These are phyloP conservation scores for Chromobotia macracanthus DNA, from an alignment of 2,797 vertebrate species.

Conservation along the genomic window DNA sequence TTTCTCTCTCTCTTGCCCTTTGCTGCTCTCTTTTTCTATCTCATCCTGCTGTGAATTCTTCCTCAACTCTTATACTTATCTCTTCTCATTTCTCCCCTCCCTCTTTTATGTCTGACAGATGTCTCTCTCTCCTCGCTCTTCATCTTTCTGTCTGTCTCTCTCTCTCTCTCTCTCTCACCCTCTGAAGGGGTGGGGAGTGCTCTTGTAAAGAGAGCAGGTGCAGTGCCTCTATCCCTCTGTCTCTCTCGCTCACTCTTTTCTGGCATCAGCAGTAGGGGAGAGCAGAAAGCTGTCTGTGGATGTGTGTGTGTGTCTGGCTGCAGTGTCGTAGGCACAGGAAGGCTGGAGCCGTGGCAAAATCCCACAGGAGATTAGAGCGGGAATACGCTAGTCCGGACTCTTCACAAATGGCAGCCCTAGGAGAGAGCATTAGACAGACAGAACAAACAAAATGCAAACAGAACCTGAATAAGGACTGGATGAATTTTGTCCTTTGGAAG, in stretches of 20 bases:
- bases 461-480: slow-evolving; percentile 29
- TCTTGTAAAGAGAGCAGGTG: slow-evolving; percentile 48
- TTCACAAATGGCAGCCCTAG: slow-evolving; percentile 34
- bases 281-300: slow-evolving; percentile 34
- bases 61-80: slow-evolving; percentile 43
- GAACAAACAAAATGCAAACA: slow-evolving; percentile 33
- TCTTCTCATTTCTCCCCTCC: slow-evolving; percentile 7
- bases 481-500: slow-evolving; percentile 30
- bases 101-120: not conserved
- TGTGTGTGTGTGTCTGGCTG: slow-evolving; percentile 36
- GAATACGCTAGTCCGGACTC: slow-evolving; percentile 30
- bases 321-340: slow-evolving; percentile 38
- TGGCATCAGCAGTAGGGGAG: slow-evolving; percentile 44
- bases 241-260: slow-evolving; percentile 15
- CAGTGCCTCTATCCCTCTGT: slow-evolving; percentile 38
- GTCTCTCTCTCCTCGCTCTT: slow-evolving; percentile 4
- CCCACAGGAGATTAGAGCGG: slow-evolving; percentile 38
- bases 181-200: slow-evolving; percentile 43
- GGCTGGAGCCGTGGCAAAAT: slow-evolving; percentile 40
- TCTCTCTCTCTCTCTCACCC: slow-evolving; percentile 10
- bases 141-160: not conserved
- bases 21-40: slow-evolving; percentile 43
- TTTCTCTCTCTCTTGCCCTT: slow-evolving; percentile 34
- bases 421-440: slow-evolving; percentile 21
- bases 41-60: slow-evolving; percentile 35